Conservation (phyloP, 2,888 invertebrate genomes). For the Arenicola marina region DNA sequence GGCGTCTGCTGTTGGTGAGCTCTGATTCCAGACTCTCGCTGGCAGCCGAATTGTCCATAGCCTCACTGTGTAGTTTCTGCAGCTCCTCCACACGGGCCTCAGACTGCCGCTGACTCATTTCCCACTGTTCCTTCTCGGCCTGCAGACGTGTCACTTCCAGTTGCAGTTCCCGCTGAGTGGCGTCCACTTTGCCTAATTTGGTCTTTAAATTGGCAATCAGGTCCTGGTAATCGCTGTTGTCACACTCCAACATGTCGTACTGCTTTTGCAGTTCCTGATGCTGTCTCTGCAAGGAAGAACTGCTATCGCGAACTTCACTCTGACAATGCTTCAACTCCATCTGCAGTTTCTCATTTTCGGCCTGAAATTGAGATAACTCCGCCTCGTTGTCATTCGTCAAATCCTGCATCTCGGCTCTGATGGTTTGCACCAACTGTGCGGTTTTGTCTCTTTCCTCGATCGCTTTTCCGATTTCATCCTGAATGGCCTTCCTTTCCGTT, state of each 20-base stretch:
- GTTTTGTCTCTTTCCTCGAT: neutral
- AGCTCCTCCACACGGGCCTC: constrained; percentile 11
- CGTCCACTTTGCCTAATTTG: constrained; percentile 10
- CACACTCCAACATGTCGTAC: constrained; percentile 37
- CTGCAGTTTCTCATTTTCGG: constrained; percentile 14
- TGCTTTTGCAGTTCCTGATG: constrained; percentile 37
- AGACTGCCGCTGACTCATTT: neutral
- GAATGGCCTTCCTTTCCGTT: neutral
- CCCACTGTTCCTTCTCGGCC: constrained; percentile 16
- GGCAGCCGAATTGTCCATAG: constrained; percentile 9
- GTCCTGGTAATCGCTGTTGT: constrained; percentile 27
- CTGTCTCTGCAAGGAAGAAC: constrained; percentile 29
- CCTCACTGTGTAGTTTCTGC: constrained; percentile 4
- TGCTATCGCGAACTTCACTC: neutral
- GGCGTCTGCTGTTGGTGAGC: neutral
- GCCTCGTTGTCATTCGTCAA: constrained; percentile 2
- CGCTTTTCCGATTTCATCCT: neutral
- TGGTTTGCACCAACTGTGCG: neutral
- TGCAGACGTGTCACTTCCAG: constrained; percentile 21
- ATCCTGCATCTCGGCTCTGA: neutral
- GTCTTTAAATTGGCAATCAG: constrained; percentile 26
- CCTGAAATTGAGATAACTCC: constrained; percentile 8
- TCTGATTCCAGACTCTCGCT: neutral
- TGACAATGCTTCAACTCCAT: constrained; percentile 16
- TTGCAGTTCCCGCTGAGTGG: constrained; percentile 10